Base-by-base conservation (phyloP, 2,797 vertebrate species). In the Lepus oiostolus region DNA sequence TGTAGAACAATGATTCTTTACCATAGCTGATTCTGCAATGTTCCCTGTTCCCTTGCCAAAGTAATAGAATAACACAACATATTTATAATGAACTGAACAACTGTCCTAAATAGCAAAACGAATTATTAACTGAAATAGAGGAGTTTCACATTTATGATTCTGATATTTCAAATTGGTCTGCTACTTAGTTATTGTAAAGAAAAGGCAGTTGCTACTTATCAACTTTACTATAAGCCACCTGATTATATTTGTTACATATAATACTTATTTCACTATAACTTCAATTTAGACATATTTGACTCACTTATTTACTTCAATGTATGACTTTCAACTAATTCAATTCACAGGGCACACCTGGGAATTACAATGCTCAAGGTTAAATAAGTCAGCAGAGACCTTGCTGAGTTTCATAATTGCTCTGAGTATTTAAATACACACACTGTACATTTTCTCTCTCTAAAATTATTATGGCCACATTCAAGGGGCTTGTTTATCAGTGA, bases 311-410 rank as follows among this genome's bases (percentile, higher is more conserved):
- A 88, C 68, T 68, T 84, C 54, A 71, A 0, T 60, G 81, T 60
- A 62, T 94, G 50, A 92, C 58, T 94, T 81, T 6, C 12, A 84
- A 52, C 28, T 58, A 65, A 28, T 79, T 95, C 86, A 79, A 85
- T 93, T 85, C 72, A 10, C 21, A 21, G 17, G 75, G 62, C 62
- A 83, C 35, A 77, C 35, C 17, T 30, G 30, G 47, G 90, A 90
- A 85, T 96, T 83, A 62, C 24, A 80, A 30, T 28, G 16, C 35
- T 95, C 83, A 95, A 91, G 85, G 67, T 86, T 94, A 95, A 88
- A 38, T 96, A 58, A 88, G 74, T 50, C 88, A 96, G 0, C 32
- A 14, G 85, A 79, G 71, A 67, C 60, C 67, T 80, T 42, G 83
- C 83, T 83, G 82, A 4, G 17, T 58, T 95, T 92, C 35, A 28